Evolutionary conservation across 2,797 vertebrate species (phyloP), one percentile per base, ranked within the genome.

Genomic region (Galago senegalensis): DNA sequence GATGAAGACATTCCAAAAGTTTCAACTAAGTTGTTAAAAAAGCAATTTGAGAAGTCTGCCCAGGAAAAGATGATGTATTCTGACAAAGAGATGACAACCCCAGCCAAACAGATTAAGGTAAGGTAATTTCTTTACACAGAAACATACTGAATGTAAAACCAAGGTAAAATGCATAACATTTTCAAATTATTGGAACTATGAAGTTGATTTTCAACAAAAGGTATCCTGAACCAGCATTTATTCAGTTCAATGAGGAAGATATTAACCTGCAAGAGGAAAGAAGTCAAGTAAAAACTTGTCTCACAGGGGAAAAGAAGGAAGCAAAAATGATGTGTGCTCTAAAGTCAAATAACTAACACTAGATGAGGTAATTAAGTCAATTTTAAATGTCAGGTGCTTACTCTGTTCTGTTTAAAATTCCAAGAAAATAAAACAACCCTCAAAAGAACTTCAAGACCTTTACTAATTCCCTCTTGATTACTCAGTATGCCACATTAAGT

Each of bases 21-120:
- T 97, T 99, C 99, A 27, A 99, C 99, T 63, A 99, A 99, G 98
- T 98, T 99, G 98, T 99, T 99, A 98, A 99, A 99, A 96, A 98
- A 99, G 97, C 99, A 98, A 75, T 99, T 99, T 99, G 99, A 99
- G 98, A 99, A 98, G 98, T 99, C 99, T 96, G 99, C 99, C 97
- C 99, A 99, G 92, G 98, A 98, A 93, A 98, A 98, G 34, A 72
- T 89, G 29, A 63, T 87, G 95, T 96, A 91, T 72, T 91, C 97
- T 92, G 97, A 98, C 40, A 98, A 92, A 96, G 97, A 97, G 60
- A 85, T 69, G 21, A 98, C 98, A 87, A 97, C 98, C 49, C 96
- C 99, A 96, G 98, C 98, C 95, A 99, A 99, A 98, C 98, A 98
- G 97, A 97, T 99, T 79, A 99, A 99, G 99, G 99, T 99, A 98